Evolutionary conservation across 1,140 invertebrate species (phyloP).

Genomic region (Achroia grisella): DNA sequence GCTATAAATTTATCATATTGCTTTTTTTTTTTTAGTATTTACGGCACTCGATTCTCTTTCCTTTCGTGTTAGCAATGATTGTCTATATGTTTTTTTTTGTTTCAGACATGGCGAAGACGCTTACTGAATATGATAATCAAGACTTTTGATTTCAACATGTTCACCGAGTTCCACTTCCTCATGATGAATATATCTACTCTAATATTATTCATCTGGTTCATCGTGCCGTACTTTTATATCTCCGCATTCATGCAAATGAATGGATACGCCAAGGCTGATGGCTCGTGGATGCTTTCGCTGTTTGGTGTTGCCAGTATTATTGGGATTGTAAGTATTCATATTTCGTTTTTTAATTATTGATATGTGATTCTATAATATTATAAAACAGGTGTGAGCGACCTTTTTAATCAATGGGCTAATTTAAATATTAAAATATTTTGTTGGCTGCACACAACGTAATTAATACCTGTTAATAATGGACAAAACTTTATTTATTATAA

Average conservation of each 20-base stretch:
- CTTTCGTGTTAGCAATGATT: too few species aligned
- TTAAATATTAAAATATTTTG: too few species aligned
- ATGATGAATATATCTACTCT: slow-evolving; percentile 89
- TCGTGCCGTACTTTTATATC: slow-evolving; percentile 92
- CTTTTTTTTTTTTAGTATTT: too few species aligned
- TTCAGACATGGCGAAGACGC: slow-evolving; percentile 84
- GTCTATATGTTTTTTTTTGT: slow-evolving; percentile 11
- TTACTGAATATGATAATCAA: slow-evolving; percentile 81
- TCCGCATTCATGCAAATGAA: slow-evolving; percentile 80
- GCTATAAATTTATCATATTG: too few species aligned
- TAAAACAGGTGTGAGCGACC: too few species aligned
- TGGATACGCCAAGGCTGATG: slow-evolving; percentile 79
- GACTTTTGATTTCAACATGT: slow-evolving; percentile 88
- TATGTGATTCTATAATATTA: too few species aligned
- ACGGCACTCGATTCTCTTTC: too few species aligned
- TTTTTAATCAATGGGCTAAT: too few species aligned
- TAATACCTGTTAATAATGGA: too few species aligned
- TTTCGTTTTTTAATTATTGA: too few species aligned
- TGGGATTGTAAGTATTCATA: slow-evolving; percentile 81
- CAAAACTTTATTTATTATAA: too few species aligned
- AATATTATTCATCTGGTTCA: slow-evolving; percentile 91
- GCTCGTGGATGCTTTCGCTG: slow-evolving; percentile 83
- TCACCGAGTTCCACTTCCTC: slow-evolving; percentile 86
- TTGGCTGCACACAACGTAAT: too few species aligned
- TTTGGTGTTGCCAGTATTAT: slow-evolving; percentile 90